A percentile compares a stretch with the other conserved stretches of the same genome.
Evolutionary conservation across 2,797 vertebrate species (phyloP).

Genomic region (Syngnathus rostellatus): DNA sequence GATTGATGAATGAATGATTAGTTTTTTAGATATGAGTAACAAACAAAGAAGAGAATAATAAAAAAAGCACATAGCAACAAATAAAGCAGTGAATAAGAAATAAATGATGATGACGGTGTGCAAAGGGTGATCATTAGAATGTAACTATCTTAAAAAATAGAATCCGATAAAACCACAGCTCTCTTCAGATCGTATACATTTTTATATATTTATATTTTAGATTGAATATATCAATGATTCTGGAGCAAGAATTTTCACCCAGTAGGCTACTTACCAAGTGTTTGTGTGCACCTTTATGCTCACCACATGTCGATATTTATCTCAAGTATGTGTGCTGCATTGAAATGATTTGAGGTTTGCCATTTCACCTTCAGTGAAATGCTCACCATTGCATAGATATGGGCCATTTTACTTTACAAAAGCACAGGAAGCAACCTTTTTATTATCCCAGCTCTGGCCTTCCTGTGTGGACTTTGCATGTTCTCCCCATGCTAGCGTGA

Average conservation of each 20-base stretch:
- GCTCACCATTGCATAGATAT: background rate
- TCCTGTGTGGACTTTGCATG: too few species aligned
- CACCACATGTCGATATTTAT: constrained; percentile 34
- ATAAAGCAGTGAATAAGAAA: too few species aligned
- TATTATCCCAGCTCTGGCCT: background rate
- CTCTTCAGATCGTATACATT: background rate
- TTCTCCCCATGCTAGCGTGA: too few species aligned
- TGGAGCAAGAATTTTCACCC: constrained; percentile 12
- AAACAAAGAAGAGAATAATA: too few species aligned
- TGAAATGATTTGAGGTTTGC: background rate
- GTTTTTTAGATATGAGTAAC: too few species aligned
- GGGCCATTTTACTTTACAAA: background rate
- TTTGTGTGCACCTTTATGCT: constrained; percentile 27
- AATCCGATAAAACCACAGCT: background rate
- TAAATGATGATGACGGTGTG: too few species aligned
- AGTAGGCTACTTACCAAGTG: background rate
- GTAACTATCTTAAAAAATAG: background rate
- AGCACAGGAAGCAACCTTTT: background rate
- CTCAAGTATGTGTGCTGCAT: constrained; percentile 13
- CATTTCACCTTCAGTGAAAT: constrained; percentile 8
- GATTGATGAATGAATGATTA: too few species aligned
- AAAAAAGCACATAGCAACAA: too few species aligned
- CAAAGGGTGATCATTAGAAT: background rate
- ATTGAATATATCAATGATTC: constrained; percentile 7
- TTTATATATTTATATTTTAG: background rate